These are phyloP conservation scores for Erythrolamprus reginae DNA, from an alignment of 2,113 vertebrate genomes.

Conservation along the genomic window DNA sequence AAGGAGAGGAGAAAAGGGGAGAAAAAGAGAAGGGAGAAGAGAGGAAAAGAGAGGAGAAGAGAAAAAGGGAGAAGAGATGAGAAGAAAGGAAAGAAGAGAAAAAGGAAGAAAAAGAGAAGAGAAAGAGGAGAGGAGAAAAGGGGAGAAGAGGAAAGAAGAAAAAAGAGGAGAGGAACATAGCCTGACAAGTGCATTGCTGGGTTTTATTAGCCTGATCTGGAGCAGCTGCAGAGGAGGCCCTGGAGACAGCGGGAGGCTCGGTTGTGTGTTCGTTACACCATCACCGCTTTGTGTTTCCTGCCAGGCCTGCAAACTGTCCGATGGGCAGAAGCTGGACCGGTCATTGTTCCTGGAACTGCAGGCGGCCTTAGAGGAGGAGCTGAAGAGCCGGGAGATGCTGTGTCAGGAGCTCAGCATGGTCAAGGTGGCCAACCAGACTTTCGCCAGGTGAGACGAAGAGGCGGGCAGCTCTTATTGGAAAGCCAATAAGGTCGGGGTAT, in stretches of 20 bases:
- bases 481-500: too few species aligned
- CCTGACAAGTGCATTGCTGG: not conserved
- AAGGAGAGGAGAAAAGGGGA: too few species aligned
- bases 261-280: not conserved
- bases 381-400: constrained; percentile 49
- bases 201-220: not conserved
- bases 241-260: accelerated
- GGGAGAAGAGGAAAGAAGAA: too few species aligned
- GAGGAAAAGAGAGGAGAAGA: too few species aligned
- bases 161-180: not conserved
- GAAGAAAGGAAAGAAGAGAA: too few species aligned
- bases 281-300: not conserved
- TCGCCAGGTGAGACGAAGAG: constrained; percentile 49
- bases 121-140: too few species aligned
- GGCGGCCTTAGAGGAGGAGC: constrained; percentile 53
- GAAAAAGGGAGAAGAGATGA: accelerated
- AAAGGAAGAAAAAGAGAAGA: accelerated
- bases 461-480: not conserved
- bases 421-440: constrained; percentile 51
- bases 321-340: not conserved
- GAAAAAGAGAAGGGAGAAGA: too few species aligned
- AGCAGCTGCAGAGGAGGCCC: not conserved
- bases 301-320: not conserved
- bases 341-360: constrained; percentile 51
- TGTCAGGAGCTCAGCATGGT: constrained; percentile 54